These are phyloP conservation scores for Drosophila koepferae DNA, from an alignment of 2,888 invertebrate species.

Conservation along the genomic window DNA sequence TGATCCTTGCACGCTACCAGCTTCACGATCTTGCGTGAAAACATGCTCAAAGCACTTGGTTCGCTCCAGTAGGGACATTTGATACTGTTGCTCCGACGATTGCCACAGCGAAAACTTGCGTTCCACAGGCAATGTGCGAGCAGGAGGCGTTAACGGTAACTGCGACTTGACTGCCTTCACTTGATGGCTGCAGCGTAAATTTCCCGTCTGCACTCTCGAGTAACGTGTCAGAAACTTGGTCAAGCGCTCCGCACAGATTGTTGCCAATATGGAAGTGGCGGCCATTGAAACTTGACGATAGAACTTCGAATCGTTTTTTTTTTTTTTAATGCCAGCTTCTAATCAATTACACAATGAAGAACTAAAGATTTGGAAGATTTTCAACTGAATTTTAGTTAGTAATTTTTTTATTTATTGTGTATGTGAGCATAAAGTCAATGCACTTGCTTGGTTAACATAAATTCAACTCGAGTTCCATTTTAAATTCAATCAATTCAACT, in stretches of 20 bases:
- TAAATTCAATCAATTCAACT: neutral
- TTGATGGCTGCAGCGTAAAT: constrained; percentile 22
- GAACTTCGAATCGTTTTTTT: too few species aligned
- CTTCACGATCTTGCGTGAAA: neutral
- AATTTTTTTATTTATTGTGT: constrained; percentile 12
- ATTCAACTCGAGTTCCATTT: neutral
- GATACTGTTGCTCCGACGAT: constrained; percentile 1
- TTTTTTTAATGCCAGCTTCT: neutral
- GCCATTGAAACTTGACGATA: constrained; percentile 45
- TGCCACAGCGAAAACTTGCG: constrained; percentile 40
- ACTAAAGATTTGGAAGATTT: constrained; percentile 41
- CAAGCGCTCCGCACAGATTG: constrained; percentile 69
- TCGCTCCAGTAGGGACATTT: constrained; percentile 14
- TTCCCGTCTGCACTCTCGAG: constrained; percentile 37
- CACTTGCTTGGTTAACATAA: constrained; percentile 1
- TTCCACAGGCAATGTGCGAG: neutral
- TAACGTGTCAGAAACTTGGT: constrained; percentile 63
- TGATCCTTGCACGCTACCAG: neutral
- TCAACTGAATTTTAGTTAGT: constrained; percentile 12
- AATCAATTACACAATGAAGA: constrained; percentile 4
- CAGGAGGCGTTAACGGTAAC: neutral
- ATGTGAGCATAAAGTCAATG: constrained; percentile 10
- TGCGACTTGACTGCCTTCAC: neutral
- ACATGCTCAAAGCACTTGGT: constrained; percentile 11
- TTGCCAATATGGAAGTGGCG: constrained; percentile 64